Percentiles rank a stretch among this genome's conserved stretches.
These are phyloP conservation scores for Drosophila anomalipes DNA, from an alignment of 2,888 invertebrate species.

Conservation along the genomic window DNA sequence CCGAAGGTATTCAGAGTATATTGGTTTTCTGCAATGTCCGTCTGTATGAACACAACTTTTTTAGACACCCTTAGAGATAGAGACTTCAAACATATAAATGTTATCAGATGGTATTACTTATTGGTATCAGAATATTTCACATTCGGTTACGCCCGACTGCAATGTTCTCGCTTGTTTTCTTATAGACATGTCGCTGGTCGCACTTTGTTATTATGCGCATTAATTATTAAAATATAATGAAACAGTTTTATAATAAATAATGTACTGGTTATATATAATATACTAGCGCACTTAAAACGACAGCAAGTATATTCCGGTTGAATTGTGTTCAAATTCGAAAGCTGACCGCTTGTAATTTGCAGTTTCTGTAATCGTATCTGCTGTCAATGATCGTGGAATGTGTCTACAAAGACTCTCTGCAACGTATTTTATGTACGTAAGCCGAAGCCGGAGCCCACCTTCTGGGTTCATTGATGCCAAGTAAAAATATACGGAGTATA, in stretches of 20 bases:
- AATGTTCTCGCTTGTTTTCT: too few relatives aligned
- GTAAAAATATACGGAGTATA: neutral
- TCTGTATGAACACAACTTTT: too few relatives aligned
- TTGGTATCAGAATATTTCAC: too few relatives aligned
- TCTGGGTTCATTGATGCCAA: slow-evolving; percentile 46
- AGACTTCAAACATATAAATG: too few relatives aligned
- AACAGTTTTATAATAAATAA: neutral
- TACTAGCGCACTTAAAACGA: too few relatives aligned
- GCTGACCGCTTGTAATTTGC: neutral
- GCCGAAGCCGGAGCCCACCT: neutral
- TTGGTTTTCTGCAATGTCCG: too few relatives aligned
- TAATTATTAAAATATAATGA: neutral
- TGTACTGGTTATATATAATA: neutral
- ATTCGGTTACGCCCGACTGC: too few relatives aligned
- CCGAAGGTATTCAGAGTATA: too few relatives aligned
- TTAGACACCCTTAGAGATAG: too few relatives aligned
- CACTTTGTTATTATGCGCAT: neutral
- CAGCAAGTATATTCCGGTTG: neutral
- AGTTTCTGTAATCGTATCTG: slow-evolving; percentile 30
- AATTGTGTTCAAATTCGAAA: neutral
- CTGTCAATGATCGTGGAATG: slow-evolving; percentile 16
- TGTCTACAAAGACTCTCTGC: slow-evolving; percentile 6
- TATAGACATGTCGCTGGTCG: neutral
- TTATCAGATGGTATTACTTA: too few relatives aligned
- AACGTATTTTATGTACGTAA: slow-evolving; percentile 24